Percentiles rank a stretch among this genome's conserved stretches.
Evolutionary conservation across 2,888 invertebrate genomes (phyloP).

Genomic region (Blastobasis adustella): DNA sequence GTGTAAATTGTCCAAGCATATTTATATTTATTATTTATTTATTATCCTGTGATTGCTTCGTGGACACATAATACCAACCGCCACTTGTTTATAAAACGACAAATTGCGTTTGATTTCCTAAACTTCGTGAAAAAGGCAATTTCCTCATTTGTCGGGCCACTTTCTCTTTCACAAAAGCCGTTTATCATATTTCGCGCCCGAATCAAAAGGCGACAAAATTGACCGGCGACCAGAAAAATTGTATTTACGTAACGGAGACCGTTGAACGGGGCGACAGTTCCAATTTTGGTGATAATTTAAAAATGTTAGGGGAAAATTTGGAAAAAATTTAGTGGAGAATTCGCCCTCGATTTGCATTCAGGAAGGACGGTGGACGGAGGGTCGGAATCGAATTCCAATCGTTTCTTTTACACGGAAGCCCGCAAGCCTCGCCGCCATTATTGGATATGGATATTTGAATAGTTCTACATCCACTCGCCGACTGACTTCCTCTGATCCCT

Average conservation of each 20-base stretch:
- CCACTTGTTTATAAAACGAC: no score
- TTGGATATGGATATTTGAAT: conserved; percentile 23
- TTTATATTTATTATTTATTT: no score
- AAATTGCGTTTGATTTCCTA: no score
- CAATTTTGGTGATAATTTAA: conserved; percentile 47
- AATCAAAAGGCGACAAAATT: conserved; percentile 2
- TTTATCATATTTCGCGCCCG: conserved; percentile 1
- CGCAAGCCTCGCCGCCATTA: conserved; percentile 32
- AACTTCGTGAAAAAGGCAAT: no score
- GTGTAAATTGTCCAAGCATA: no score
- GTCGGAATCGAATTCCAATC: conserved; percentile 67
- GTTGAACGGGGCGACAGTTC: conserved; percentile 22
- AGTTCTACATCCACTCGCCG: conserved; percentile 2
- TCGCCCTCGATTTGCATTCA: conserved; percentile 63
- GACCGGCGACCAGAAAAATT: conserved; percentile 9
- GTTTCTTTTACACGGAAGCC: conserved; percentile 47
- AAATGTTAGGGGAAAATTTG: conserved; percentile 36
- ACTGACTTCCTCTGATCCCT: no score
- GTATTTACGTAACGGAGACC: conserved; percentile 16
- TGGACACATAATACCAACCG: no score
- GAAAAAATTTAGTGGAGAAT: conserved; percentile 13
- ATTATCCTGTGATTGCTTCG: no score
- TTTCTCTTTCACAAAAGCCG: not conserved
- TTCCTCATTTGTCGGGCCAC: not conserved
- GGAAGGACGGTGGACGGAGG: conserved; percentile 51